Evolutionary conservation across 2,888 invertebrate species (phyloP).

Genomic region (Aphrophora alni): DNA sequence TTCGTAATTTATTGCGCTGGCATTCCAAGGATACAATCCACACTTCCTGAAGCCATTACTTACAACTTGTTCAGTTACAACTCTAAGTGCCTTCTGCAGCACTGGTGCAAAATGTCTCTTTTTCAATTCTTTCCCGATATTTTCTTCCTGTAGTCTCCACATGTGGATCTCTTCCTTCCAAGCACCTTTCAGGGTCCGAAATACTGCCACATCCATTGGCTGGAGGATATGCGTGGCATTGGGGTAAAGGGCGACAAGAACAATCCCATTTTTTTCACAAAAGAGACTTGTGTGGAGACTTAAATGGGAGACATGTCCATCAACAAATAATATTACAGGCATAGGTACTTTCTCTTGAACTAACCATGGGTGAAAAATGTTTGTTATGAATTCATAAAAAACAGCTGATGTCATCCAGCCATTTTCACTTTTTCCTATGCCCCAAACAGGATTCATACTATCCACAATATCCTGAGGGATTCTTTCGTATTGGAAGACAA

Average conservation of each 20-base stretch:
- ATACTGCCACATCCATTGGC: constrained; percentile 48
- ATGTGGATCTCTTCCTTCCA: constrained; percentile 45
- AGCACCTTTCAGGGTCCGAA: constrained; percentile 42
- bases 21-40: constrained; percentile 49
- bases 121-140: constrained; percentile 46
- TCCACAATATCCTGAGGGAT: constrained; percentile 44
- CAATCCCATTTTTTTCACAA: constrained; percentile 44
- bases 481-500: constrained; percentile 45
- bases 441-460: constrained; percentile 52
- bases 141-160: constrained; percentile 43
- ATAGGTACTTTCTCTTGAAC: constrained; percentile 52
- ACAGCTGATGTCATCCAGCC: constrained; percentile 58
- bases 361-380: constrained; percentile 56
- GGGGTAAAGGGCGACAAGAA: constrained; percentile 45
- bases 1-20: not conserved
- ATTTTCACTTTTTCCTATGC: constrained; percentile 55
- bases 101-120: constrained; percentile 51
- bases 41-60: constrained; percentile 51
- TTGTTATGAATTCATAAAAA: constrained; percentile 56
- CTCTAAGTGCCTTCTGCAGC: constrained; percentile 48
- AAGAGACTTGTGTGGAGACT: constrained; percentile 44
- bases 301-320: constrained; percentile 56
- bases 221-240: constrained; percentile 49
- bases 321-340: constrained; percentile 56
- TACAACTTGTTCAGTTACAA: constrained; percentile 45